Evolutionary conservation across 2,797 vertebrate genomes (phyloP).

Genomic region (Anableps anableps): DNA sequence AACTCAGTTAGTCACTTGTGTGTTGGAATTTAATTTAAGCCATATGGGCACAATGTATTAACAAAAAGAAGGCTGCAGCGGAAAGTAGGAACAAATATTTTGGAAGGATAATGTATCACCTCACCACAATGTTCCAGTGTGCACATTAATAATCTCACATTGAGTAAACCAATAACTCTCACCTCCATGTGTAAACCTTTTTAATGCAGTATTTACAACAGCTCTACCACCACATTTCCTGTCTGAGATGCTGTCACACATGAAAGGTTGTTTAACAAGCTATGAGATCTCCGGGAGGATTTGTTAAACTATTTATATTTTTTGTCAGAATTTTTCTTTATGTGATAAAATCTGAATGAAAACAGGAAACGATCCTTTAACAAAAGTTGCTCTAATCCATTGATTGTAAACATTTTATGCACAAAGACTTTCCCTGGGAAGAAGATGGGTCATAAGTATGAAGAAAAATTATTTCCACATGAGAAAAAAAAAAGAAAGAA

Average conservation of each 20-base stretch:
- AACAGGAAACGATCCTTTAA: constrained; percentile 26
- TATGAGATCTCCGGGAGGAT: constrained; percentile 35
- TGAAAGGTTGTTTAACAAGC: constrained; percentile 55
- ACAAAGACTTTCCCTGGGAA: constrained; percentile 10
- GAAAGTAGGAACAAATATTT: constrained; percentile 35
- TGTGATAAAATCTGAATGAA: constrained; percentile 46
- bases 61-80: constrained; percentile 12
- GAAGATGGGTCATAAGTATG: constrained; percentile 30
- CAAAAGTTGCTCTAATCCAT: constrained; percentile 1
- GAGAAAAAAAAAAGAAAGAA: background rate
- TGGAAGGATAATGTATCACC: constrained; percentile 30
- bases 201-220: constrained; percentile 71
- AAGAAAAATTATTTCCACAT: constrained; percentile 42
- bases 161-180: constrained; percentile 65
- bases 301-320: constrained; percentile 45
- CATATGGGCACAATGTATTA: constrained; percentile 30
- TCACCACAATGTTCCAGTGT: constrained; percentile 15
- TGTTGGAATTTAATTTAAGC: constrained; percentile 18
- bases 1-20: constrained; percentile 15
- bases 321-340: constrained; percentile 17
- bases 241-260: constrained; percentile 49
- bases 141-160: constrained; percentile 38
- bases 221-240: constrained; percentile 37
- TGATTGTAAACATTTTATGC: constrained; percentile 21
- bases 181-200: constrained; percentile 69